Conservation (phyloP, 2,888 invertebrate species). For the Drosophila pullipes region DNA sequence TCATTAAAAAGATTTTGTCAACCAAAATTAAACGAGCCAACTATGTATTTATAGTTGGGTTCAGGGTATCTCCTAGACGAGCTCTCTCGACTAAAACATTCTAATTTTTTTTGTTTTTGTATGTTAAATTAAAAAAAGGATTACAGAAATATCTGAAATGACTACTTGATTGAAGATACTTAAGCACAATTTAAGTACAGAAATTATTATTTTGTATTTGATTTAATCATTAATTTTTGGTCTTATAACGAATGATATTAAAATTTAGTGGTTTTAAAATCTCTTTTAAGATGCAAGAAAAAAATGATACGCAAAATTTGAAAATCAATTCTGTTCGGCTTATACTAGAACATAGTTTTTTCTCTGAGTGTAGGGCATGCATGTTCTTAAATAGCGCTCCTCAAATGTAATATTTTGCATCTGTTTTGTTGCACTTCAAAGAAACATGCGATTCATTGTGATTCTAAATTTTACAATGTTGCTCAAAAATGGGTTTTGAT, state of each 20-base stretch:
- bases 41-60: too few relatives aligned
- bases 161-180: background rate
- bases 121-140: background rate
- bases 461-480: constrained; percentile 19
- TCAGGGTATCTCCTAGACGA: background rate
- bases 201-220: background rate
- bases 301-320: background rate
- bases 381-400: background rate
- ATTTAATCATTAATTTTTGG: background rate
- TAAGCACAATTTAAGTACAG: background rate
- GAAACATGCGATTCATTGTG: constrained; percentile 11
- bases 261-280: background rate
- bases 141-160: background rate
- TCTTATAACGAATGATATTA: background rate
- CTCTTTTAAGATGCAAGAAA: background rate
- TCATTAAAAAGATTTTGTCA: background rate
- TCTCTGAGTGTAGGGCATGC: constrained; percentile 1
- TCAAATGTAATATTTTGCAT: background rate
- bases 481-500: constrained; percentile 34
- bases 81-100: background rate
- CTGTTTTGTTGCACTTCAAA: constrained; percentile 16
- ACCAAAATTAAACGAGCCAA: background rate
- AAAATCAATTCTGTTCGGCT: background rate
- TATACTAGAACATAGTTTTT: background rate
- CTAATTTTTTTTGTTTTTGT: background rate